Evolutionary conservation across 2,797 vertebrate species (phyloP), one percentile per base, ranked within the genome.

Genomic region (Gymnothorax reevesii): DNA sequence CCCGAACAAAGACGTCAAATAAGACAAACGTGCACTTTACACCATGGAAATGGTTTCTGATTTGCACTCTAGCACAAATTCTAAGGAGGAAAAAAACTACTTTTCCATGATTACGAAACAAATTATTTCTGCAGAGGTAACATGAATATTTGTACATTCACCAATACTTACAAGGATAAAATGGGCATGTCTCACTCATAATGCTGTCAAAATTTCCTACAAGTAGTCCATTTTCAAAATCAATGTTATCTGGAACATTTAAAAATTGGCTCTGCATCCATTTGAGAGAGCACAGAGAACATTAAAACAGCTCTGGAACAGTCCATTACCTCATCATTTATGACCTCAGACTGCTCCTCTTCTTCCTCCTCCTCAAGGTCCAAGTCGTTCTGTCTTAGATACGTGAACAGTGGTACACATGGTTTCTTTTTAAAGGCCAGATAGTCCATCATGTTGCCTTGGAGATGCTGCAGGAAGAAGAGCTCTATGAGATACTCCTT

Each of bases 361-460:
- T 99, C 98, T 0, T 99, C 98, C 2, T 99, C 99, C 55, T 99
- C 98, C 86, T 99, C 98, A 69, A 99, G 91, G 91, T 99, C 99
- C 93, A 99, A 93, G 90, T 99, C 99, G 42, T 98, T 99, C 89
- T 99, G 99, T 91, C 97, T 95, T 84, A 99, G 94, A 89, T 99
- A 99, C 0, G 97, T 98, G 90, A 98, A 98, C 66, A 99, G 93
- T 0, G 98, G 97, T 91, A 97, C 95, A 89, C 97, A 99, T 0
- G 97, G 98, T 86, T 99, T 99, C 95, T 98, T 99, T 94, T 98
- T 99, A 88, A 99, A 99, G 66, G 98, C 96, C 66, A 99, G 83
- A 80, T 99, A 99, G 91, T 99, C 99, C 99, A 99, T 99, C 98
- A 99, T 99, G 90, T 99, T 99, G 57, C 99, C 99, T 91, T 99